Percentiles rank a stretch among this genome's conserved stretches.
These are phyloP conservation scores for Notarius lentiginosus DNA, from an alignment of 2,113 vertebrate species.

Conservation along the genomic window DNA sequence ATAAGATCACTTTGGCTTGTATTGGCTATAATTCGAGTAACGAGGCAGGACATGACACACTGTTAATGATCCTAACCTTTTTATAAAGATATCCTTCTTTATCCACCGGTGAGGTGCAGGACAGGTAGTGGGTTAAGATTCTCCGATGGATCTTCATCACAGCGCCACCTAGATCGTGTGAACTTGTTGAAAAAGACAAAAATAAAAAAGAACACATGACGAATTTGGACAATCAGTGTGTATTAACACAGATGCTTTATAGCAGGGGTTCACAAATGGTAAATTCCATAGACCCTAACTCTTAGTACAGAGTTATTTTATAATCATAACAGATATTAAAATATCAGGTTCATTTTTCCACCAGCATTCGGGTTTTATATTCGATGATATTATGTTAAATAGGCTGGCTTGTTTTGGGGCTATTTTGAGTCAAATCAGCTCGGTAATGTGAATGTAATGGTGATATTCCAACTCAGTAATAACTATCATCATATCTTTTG, in stretches of 20 bases:
- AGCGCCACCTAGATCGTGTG: conserved; percentile 45
- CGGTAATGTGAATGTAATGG: not conserved
- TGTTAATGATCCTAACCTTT: conserved; percentile 72
- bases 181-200: not conserved
- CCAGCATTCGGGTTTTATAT: not conserved
- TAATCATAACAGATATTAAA: not conserved
- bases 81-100: conserved; percentile 77
- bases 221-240: not conserved
- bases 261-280: not conserved
- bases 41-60: not conserved
- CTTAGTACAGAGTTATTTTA: not conserved
- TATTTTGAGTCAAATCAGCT: not conserved
- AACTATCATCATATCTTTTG: too few relatives aligned
- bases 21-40: not conserved
- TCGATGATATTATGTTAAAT: too few relatives aligned
- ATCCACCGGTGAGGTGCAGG: conserved; percentile 69
- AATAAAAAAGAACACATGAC: fast-evolving
- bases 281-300: not conserved
- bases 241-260: not conserved
- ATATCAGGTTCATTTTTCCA: not conserved
- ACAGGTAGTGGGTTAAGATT: conserved; percentile 68
- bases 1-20: not conserved
- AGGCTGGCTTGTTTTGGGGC: not conserved
- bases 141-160: conserved; percentile 76
- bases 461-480: not conserved